These are phyloP conservation scores for Lontra canadensis DNA, from an alignment of 2,113 vertebrate genomes.

Conservation along the genomic window DNA sequence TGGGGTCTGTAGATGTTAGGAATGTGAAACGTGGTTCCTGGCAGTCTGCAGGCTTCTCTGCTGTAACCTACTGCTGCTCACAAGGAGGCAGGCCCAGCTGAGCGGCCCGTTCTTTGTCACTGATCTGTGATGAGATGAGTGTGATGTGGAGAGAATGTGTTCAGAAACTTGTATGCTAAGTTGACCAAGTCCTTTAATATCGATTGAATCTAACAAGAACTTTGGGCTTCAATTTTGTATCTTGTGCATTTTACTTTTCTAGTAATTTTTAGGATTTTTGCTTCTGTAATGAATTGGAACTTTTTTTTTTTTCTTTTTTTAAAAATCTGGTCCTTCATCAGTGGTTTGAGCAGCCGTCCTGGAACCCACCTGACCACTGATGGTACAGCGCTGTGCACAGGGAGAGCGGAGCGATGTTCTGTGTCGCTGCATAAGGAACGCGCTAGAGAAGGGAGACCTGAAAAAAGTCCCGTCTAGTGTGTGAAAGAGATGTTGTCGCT, in stretches of 20 bases:
- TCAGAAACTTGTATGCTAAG: neutral
- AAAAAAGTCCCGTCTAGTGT: neutral
- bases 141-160: neutral
- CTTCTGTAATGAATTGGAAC: neutral
- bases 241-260: neutral
- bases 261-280: conserved; percentile 1
- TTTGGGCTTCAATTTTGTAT: neutral
- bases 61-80: neutral
- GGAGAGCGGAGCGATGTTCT: neutral
- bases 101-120: neutral
- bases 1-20: neutral
- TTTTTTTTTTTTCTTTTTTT: neutral
- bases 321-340: neutral
- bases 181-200: neutral
- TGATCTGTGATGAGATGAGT: neutral
- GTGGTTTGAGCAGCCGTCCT: neutral
- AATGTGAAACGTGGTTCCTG: neutral
- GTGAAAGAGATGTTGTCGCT: neutral
- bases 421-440: neutral
- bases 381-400: neutral
- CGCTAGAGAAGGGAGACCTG: neutral
- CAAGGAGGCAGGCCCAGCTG: neutral
- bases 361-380: neutral
- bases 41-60: too few relatives aligned
- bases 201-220: neutral